Conservation (phyloP, 2,888 invertebrate genomes). For the Neria commutata region DNA sequence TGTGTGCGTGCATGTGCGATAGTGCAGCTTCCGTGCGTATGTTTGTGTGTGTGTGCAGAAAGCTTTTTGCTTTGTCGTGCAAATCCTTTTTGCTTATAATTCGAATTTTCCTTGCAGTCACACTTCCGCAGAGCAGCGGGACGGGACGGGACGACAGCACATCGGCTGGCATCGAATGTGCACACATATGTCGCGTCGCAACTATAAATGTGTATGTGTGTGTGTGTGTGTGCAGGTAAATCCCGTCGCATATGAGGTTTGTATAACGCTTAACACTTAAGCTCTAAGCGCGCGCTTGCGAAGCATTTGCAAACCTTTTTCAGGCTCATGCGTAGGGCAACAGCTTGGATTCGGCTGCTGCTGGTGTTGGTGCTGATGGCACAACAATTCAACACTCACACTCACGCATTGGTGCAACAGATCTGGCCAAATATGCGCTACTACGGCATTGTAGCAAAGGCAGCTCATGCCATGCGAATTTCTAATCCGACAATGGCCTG, state of each 20-base stretch:
- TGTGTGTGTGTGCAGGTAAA: constrained; percentile 46
- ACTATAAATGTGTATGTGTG: too few species aligned
- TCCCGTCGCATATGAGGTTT: constrained; percentile 45
- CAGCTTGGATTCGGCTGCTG: constrained; percentile 11
- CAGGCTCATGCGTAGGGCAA: neutral
- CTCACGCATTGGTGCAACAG: too few species aligned
- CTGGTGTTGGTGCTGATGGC: too few species aligned
- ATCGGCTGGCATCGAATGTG: constrained; percentile 38
- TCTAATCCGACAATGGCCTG: neutral
- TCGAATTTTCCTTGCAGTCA: constrained; percentile 51
- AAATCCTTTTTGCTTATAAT: constrained; percentile 51
- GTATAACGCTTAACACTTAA: constrained; percentile 60
- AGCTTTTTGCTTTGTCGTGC: constrained; percentile 33
- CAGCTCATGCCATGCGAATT: neutral
- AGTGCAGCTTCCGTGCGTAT: too few species aligned
- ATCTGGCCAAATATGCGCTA: too few species aligned
- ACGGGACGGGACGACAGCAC: too few species aligned
- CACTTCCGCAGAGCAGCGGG: too few species aligned
- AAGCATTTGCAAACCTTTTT: neutral
- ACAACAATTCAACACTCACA: too few species aligned
- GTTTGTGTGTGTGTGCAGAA: constrained; percentile 24
- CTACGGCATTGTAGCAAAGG: too few species aligned
- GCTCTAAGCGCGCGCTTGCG: constrained; percentile 36
- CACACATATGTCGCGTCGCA: too few species aligned
- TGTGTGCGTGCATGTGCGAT: too few species aligned